A percentile compares a stretch with the other conserved stretches of the same genome.
Conservation (phyloP, 2,888 invertebrate genomes). For the Eupithecia pulchellata region DNA sequence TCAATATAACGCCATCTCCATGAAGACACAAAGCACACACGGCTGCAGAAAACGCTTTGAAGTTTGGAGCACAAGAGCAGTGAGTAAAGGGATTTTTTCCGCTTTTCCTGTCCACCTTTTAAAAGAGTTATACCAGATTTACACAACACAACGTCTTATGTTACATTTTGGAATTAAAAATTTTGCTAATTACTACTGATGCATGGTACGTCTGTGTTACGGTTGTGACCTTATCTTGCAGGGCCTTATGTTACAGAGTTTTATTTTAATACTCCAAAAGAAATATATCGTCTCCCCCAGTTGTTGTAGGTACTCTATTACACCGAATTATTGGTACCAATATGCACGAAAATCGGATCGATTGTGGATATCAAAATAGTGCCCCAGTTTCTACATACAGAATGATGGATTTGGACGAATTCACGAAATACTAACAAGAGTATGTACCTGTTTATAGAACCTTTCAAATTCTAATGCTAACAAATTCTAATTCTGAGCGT, state of each 20-base stretch:
- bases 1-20: constrained; percentile 7
- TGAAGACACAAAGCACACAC: constrained; percentile 30
- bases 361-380: too few relatives aligned
- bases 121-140: not conserved
- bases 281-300: too few relatives aligned
- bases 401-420: too few relatives aligned
- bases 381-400: too few relatives aligned
- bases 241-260: too few relatives aligned
- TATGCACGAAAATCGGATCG: too few relatives aligned
- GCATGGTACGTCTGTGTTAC: not conserved
- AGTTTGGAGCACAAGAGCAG: constrained; percentile 24
- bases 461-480: not conserved
- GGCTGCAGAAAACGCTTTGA: constrained; percentile 33
- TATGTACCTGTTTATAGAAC: not conserved
- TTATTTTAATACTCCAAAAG: too few relatives aligned
- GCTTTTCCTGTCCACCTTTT: not conserved
- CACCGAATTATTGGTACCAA: too few relatives aligned
- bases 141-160: not conserved
- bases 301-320: too few relatives aligned
- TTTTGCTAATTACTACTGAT: not conserved
- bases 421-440: not conserved
- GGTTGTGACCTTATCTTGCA: not conserved
- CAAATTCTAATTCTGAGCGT: not conserved
- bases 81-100: not conserved
- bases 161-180: not conserved